A percentile compares a stretch with the other conserved stretches of the same genome.
These are phyloP conservation scores for Melanostoma mellinum DNA, from an alignment of 2,888 invertebrate species.

Conservation along the genomic window DNA sequence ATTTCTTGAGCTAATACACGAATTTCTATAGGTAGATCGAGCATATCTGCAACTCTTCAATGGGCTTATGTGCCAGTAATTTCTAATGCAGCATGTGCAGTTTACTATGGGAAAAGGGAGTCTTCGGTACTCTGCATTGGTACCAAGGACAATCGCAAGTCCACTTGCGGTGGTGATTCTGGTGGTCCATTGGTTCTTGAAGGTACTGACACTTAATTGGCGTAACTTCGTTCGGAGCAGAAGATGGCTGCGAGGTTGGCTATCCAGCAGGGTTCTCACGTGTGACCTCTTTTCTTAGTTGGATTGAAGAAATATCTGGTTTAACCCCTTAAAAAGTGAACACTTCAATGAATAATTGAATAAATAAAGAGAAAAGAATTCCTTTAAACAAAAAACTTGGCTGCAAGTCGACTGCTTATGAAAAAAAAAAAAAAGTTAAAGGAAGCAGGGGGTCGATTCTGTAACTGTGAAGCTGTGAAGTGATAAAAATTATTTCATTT, in stretches of 20 bases:
- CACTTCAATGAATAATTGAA: no score
- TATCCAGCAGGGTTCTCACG: slow-evolving; percentile 69
- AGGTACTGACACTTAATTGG: slow-evolving; percentile 60
- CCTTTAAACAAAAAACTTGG: no score
- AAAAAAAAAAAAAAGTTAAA: no score
- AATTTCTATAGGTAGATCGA: no score
- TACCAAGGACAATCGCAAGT: slow-evolving; percentile 49
- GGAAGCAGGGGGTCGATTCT: no score
- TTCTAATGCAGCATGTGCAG: slow-evolving; percentile 48
- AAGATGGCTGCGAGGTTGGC: slow-evolving; percentile 61
- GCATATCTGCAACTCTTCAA: slow-evolving; percentile 65
- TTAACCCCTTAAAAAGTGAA: neutral
- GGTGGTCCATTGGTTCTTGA: slow-evolving; percentile 69
- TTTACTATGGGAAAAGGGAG: slow-evolving; percentile 60
- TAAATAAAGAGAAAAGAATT: no score
- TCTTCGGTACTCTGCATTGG: slow-evolving; percentile 70
- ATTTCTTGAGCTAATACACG: neutral
- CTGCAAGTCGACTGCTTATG: no score
- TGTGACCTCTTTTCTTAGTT: slow-evolving; percentile 63
- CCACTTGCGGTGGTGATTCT: slow-evolving; percentile 68
- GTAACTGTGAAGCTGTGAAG: no score
- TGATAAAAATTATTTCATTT: no score
- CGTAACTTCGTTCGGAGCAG: slow-evolving; percentile 63
- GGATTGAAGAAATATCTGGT: slow-evolving; percentile 62
- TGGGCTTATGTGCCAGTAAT: slow-evolving; percentile 75